phyloP scores from a whole-genome alignment of 2,113 vertebrate genomes.

The Catharus minimus region DNA sequence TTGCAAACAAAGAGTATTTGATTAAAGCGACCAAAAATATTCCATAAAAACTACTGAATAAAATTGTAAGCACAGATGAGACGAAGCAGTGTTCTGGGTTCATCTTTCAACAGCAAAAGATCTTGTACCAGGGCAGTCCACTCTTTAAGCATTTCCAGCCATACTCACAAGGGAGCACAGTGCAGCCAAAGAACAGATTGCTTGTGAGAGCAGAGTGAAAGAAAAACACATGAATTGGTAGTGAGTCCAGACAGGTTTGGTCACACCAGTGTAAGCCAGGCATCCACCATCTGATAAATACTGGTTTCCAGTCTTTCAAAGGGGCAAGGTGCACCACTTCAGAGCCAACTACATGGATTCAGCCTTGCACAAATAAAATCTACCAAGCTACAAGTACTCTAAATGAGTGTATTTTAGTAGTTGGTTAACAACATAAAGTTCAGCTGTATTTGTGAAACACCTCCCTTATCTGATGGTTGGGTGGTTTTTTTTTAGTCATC shows the following conservation, averaged over 20 bases:
- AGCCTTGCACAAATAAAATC: neutral
- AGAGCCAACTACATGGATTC: neutral
- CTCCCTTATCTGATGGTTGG: neutral
- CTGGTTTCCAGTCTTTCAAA: conserved; percentile 38
- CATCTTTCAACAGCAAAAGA: neutral
- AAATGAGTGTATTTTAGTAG: neutral
- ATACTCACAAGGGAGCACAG: conserved; percentile 75
- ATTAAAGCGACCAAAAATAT: neutral
- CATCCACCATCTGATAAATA: conserved; percentile 22
- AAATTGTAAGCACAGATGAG: neutral
- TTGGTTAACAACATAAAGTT: neutral
- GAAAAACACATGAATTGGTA: conserved; percentile 26
- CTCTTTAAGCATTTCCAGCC: conserved; percentile 45
- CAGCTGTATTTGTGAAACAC: accelerated
- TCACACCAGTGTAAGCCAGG: conserved; percentile 56
- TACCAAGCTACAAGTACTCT: neutral
- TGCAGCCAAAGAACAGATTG: conserved; percentile 53
- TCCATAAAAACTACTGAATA: neutral
- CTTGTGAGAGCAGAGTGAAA: neutral
- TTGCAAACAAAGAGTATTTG: neutral
- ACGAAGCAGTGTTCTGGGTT: neutral
- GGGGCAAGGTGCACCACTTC: neutral
- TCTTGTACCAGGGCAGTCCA: neutral
- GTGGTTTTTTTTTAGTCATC: neutral
- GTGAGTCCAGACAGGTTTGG: conserved; percentile 46